phyloP scores from a whole-genome alignment of 2,113 vertebrate species.

The Azemiops feae region DNA sequence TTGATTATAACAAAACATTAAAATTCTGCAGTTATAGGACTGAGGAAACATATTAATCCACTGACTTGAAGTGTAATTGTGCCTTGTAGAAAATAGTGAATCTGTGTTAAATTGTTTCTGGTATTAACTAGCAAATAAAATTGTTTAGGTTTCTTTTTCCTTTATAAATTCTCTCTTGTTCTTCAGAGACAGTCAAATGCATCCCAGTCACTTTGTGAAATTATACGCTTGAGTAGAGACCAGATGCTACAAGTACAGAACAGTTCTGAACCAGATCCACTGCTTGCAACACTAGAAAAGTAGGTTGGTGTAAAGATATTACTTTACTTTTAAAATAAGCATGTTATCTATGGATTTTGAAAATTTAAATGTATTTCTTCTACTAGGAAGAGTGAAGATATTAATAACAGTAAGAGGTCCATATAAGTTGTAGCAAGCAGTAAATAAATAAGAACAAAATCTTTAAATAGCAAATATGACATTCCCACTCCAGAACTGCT shows the following conservation, averaged over 20 bases:
- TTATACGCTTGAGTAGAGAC: constrained; percentile 97
- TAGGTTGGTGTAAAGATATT: constrained; percentile 63
- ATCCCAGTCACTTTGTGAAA: constrained; percentile 98
- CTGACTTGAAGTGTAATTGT: neutral
- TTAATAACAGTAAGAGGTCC: neutral
- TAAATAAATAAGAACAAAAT: neutral
- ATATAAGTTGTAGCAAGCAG: neutral
- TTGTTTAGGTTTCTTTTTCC: neutral
- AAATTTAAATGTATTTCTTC: neutral
- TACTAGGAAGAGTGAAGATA: neutral
- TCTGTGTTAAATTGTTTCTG: neutral
- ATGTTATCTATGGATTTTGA: neutral
- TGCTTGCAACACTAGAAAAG: constrained; percentile 96
- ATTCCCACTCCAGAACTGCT: neutral
- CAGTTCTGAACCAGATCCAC: constrained; percentile 90
- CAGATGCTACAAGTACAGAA: constrained; percentile 98
- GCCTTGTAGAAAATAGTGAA: neutral
- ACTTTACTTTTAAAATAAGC: neutral
- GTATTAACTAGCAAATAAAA: neutral
- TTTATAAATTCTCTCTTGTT: constrained; percentile 35
- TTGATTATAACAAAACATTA: neutral
- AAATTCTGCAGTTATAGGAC: neutral
- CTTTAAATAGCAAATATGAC: neutral
- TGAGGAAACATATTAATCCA: neutral
- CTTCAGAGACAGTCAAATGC: constrained; percentile 95